A percentile compares a stretch with the other conserved stretches of the same genome.
phyloP scores from a whole-genome alignment of 2,888 invertebrate genomes.

The Mythimna albipuncta region DNA sequence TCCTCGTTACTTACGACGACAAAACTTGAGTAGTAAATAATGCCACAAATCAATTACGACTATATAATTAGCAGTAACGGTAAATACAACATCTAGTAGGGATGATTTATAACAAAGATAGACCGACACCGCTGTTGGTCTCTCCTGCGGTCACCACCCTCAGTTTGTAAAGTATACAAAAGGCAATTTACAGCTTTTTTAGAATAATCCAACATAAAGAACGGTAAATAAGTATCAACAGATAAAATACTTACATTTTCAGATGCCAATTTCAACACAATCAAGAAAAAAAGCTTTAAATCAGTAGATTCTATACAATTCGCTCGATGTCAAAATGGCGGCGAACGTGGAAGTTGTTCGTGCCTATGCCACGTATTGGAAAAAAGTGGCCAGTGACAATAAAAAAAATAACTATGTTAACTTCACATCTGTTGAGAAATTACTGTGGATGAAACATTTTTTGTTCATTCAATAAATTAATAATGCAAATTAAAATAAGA shows the following conservation, averaged over 20 bases:
- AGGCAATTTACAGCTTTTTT: slow-evolving; percentile 63
- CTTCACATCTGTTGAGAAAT: slow-evolving; percentile 22
- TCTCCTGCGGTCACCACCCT: slow-evolving; percentile 90
- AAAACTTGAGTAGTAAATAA: slow-evolving; percentile 18
- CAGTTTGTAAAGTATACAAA: slow-evolving; percentile 70
- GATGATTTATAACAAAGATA: slow-evolving; percentile 79
- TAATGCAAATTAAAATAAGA: neutral
- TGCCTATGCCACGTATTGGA: slow-evolving; percentile 95
- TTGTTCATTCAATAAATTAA: neutral
- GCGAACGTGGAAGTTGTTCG: slow-evolving; percentile 95
- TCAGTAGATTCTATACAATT: slow-evolving; percentile 93
- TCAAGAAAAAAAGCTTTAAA: slow-evolving; percentile 93
- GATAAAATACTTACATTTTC: slow-evolving; percentile 87
- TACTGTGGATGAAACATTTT: neutral
- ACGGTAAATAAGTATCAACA: slow-evolving; percentile 40
- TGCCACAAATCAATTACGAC: slow-evolving; percentile 15
- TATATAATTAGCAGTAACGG: slow-evolving; percentile 16
- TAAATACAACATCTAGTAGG: slow-evolving; percentile 26
- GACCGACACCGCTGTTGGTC: slow-evolving; percentile 90
- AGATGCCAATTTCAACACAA: slow-evolving; percentile 89
- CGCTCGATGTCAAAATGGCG: slow-evolving; percentile 95
- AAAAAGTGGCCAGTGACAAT: slow-evolving; percentile 86
- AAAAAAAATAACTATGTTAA: slow-evolving; percentile 40
- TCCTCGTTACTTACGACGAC: slow-evolving; percentile 21
- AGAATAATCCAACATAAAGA: slow-evolving; percentile 32